Percentiles rank a stretch among this genome's conserved stretches.
These are phyloP conservation scores for Seira musarum DNA, from an alignment of 2,888 invertebrate species.

Conservation along the genomic window DNA sequence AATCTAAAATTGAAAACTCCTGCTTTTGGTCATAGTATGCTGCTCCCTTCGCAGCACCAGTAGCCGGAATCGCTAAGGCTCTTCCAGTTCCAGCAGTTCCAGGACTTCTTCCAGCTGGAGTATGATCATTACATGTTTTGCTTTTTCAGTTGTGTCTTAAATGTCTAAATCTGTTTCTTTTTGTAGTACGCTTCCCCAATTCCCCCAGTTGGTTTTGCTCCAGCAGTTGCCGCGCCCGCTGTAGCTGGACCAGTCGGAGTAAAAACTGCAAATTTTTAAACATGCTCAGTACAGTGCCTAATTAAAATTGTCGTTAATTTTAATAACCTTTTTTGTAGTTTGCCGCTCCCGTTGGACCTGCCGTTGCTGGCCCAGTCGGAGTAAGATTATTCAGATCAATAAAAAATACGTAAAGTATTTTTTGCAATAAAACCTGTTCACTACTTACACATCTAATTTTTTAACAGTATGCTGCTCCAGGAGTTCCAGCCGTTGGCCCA, in stretches of 20 bases:
- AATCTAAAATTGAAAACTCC: constrained; percentile 19
- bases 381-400: not conserved
- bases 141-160: not conserved
- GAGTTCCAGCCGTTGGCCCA: constrained; percentile 1
- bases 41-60: constrained; percentile 16
- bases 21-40: constrained; percentile 16
- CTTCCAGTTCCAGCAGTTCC: constrained; percentile 11
- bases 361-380: not conserved
- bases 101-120: not conserved
- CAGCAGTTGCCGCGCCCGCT: not conserved
- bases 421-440: not conserved
- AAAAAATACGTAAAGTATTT: not conserved
- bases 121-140: not conserved
- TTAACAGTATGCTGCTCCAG: not conserved
- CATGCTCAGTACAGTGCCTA: too few species aligned
- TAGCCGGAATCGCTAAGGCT: constrained; percentile 10
- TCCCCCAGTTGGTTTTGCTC: constrained; percentile 6
- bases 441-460: not conserved
- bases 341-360: constrained; percentile 8
- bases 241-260: too few species aligned
- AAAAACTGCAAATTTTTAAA: too few species aligned
- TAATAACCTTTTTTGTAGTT: too few species aligned
- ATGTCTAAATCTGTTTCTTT: not conserved
- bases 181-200: not conserved
- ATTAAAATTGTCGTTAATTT: too few species aligned